A percentile compares a stretch with the other conserved stretches of the same genome.
phyloP scores from a whole-genome alignment of 2,888 invertebrate genomes.

The Seira ritae region DNA sequence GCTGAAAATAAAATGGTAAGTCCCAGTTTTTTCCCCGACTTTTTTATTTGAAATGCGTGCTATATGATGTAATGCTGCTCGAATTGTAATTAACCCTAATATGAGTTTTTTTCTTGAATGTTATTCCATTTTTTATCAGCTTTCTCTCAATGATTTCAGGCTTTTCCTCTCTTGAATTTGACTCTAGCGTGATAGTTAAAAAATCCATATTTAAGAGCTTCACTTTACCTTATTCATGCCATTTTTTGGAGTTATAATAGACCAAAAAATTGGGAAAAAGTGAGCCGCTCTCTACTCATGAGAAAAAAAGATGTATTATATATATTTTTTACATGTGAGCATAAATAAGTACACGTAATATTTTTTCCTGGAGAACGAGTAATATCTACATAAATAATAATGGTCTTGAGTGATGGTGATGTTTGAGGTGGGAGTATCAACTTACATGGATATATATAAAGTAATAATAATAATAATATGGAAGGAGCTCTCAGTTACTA shows the following conservation, averaged over 20 bases:
- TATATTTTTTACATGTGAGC: no score
- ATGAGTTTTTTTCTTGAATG: constrained; percentile 61
- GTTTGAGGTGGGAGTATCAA: constrained; percentile 39
- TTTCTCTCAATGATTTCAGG: constrained; percentile 67
- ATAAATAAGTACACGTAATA: not conserved
- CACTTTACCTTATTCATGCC: no score
- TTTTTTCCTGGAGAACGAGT: no score
- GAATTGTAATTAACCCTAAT: constrained; percentile 73
- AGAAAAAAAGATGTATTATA: no score
- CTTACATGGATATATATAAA: constrained; percentile 28
- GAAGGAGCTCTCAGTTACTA: constrained; percentile 41
- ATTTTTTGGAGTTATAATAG: no score
- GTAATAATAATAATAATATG: constrained; percentile 58
- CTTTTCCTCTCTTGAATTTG: constrained; percentile 71
- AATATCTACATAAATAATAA: no score
- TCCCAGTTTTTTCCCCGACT: constrained; percentile 21
- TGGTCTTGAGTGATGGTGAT: constrained; percentile 27
- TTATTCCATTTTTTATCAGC: constrained; percentile 58
- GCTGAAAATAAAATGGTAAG: constrained; percentile 20
- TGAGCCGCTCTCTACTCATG: no score
- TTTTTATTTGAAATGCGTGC: no score
- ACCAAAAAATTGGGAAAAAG: no score
- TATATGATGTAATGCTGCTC: constrained; percentile 61
- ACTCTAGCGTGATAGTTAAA: constrained; percentile 69
- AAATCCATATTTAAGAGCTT: no score